Percentiles rank a stretch among this genome's conserved stretches.
phyloP scores from a whole-genome alignment of 2,797 vertebrate species.

The Macrochelys suwanniensis region DNA sequence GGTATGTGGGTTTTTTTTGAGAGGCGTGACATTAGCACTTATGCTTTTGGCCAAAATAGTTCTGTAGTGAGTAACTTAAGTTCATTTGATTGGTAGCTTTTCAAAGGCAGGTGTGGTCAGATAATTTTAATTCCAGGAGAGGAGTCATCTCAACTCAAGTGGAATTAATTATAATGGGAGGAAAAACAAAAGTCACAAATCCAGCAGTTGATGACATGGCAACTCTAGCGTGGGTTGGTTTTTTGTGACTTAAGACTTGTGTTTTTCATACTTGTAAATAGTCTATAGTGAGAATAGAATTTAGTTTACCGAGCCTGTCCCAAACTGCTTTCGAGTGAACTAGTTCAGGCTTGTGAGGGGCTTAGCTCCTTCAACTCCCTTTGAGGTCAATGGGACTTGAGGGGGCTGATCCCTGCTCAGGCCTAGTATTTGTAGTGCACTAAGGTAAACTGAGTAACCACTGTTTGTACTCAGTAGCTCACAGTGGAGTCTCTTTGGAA shows the following conservation, averaged over 20 bases:
- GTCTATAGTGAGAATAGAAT: slow-evolving; percentile 23
- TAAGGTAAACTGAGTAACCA: background rate
- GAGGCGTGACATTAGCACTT: background rate
- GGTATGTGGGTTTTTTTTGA: background rate
- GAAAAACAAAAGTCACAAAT: background rate
- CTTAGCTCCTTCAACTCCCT: background rate
- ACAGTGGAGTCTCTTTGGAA: background rate
- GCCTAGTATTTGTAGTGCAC: background rate
- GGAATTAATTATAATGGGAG: slow-evolving; percentile 15
- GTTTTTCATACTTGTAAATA: background rate
- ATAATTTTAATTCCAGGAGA: slow-evolving; percentile 44
- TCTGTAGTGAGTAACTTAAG: slow-evolving; percentile 29
- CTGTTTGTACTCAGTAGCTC: background rate
- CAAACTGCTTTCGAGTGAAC: background rate
- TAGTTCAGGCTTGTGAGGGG: slow-evolving; percentile 10
- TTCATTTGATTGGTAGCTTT: slow-evolving; percentile 25
- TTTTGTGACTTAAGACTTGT: slow-evolving; percentile 27
- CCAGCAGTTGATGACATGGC: slow-evolving; percentile 40
- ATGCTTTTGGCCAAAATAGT: slow-evolving; percentile 17
- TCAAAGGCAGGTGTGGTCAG: slow-evolving; percentile 49
- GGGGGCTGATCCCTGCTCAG: background rate
- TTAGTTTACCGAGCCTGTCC: slow-evolving; percentile 11
- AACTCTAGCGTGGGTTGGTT: slow-evolving; percentile 4
- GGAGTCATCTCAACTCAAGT: slow-evolving; percentile 28
- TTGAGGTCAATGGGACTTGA: slow-evolving; percentile 4